These are phyloP conservation scores for Rhodeus uyekii DNA, from an alignment of 2,797 vertebrate genomes.

Conservation along the genomic window DNA sequence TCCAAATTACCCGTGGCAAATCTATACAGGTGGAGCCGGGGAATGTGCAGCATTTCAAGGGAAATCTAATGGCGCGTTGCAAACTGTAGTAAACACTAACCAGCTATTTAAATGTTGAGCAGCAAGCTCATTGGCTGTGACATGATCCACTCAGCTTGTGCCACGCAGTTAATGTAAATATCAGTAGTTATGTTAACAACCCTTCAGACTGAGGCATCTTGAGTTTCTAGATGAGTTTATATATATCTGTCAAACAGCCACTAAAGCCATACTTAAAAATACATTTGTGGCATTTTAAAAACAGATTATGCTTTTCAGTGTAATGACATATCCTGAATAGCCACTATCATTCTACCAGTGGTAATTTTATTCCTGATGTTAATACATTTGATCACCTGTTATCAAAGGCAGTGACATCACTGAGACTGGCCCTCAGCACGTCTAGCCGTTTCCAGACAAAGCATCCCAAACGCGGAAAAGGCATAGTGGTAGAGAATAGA, in stretches of 20 bases:
- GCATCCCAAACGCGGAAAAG: conserved; percentile 74
- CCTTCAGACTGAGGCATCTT: background rate
- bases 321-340: background rate
- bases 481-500: conserved; percentile 76
- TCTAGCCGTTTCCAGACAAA: conserved; percentile 83
- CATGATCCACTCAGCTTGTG: background rate
- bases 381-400: conserved; percentile 72
- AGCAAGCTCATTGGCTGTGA: background rate
- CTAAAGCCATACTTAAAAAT: background rate
- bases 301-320: background rate
- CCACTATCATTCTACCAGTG: background rate
- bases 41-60: background rate
- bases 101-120: background rate
- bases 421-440: conserved; percentile 70
- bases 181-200: background rate
- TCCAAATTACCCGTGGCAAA: background rate
- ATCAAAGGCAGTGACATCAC: conserved; percentile 78
- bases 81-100: background rate
- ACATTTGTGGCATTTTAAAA: background rate
- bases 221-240: background rate
- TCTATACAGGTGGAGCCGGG: background rate
- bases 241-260: background rate
- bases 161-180: background rate
- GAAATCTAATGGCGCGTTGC: background rate
- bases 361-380: background rate